Base-by-base conservation (phyloP, 2,113 vertebrate species). In the Corythornis cristatus region DNA sequence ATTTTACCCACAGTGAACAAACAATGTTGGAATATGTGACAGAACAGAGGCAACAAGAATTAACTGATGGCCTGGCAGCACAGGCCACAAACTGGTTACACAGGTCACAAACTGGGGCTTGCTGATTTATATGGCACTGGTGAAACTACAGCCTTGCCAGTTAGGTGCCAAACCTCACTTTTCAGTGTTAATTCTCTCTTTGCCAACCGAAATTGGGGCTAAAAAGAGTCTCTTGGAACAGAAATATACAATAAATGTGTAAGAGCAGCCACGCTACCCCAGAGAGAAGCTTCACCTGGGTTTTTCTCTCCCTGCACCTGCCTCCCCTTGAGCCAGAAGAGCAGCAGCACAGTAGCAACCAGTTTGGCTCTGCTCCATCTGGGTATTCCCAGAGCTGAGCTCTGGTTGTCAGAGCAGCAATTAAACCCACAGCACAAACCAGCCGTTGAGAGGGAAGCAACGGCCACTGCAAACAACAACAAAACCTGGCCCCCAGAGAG, bases 121-220 rank as follows among this genome's bases (percentile, higher is more conserved):
- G 7, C 7, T 6, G 14, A 5, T 29, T 11, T 8, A 21, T 3
- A 2, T 0, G 5, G 7, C 22, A 15, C 16, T 48, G 3, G 0
- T 10, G 5, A 37, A 61, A 26, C 12, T 2, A n/a, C 57, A 79
- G 51, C 42, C 42, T 6, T 6, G 10, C 37, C 14, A 2, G 9
- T 22, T 12, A 7, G 15, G 13, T 2, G 1, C 11, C 58, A 73
- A n/a, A 2, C 11, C 11, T 0, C 9, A 5, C 3, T 31, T 66
- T 72, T 33, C 31, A 14, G 46, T 5, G 29, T 3, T 60, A 18
- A 18, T 9, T 14, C 12, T 29, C 53, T 53, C 57, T 68, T 14
- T 43, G 26, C 7, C 56, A 54, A 5, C 0, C 28, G 33, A 37
- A 50, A 50, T 33, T 16, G 17, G 3, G 60, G 43, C 31, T 42